Conservation (phyloP, 1,140 invertebrate genomes). For the Semibalanus balanoides region DNA sequence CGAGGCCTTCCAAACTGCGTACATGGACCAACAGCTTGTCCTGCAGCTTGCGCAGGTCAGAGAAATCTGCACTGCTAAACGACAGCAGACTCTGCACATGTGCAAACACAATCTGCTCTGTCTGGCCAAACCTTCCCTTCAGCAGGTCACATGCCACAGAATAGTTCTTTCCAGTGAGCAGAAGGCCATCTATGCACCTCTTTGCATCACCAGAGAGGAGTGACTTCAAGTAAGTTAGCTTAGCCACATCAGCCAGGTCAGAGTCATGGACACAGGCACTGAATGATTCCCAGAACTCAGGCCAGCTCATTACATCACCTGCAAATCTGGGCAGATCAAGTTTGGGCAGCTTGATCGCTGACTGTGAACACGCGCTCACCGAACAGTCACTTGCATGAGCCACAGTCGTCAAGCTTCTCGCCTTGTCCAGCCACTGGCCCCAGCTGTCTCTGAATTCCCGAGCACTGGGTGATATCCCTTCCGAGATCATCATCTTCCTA, state of each 20-base stretch:
- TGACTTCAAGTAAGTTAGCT: slow-evolving; percentile 15
- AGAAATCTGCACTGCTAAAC: background rate
- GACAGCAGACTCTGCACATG: slow-evolving; percentile 9
- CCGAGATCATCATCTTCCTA: too few relatives aligned
- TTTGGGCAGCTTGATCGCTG: too few relatives aligned
- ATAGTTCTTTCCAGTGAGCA: slow-evolving; percentile 15
- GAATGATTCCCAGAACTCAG: slow-evolving; percentile 11
- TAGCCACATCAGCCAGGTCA: slow-evolving; percentile 12
- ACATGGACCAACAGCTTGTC: slow-evolving; percentile 7
- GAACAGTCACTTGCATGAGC: too few relatives aligned
- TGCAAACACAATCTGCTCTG: slow-evolving; percentile 12
- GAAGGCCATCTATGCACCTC: slow-evolving; percentile 7
- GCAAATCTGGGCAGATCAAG: too few relatives aligned
- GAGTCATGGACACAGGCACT: background rate
- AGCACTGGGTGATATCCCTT: too few relatives aligned
- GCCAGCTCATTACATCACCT: too few relatives aligned
- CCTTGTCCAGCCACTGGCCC: too few relatives aligned
- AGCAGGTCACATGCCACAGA: slow-evolving; percentile 10
- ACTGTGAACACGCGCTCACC: too few relatives aligned
- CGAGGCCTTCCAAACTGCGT: slow-evolving; percentile 13
- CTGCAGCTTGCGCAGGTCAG: slow-evolving; percentile 11
- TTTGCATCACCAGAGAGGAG: slow-evolving; percentile 12
- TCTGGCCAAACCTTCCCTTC: slow-evolving; percentile 14
- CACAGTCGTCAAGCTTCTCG: too few relatives aligned
- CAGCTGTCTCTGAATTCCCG: too few relatives aligned